Percentiles rank a stretch among this genome's conserved stretches.
phyloP scores from a whole-genome alignment of 2,888 invertebrate species.

The Tetanocera ferruginea region DNA sequence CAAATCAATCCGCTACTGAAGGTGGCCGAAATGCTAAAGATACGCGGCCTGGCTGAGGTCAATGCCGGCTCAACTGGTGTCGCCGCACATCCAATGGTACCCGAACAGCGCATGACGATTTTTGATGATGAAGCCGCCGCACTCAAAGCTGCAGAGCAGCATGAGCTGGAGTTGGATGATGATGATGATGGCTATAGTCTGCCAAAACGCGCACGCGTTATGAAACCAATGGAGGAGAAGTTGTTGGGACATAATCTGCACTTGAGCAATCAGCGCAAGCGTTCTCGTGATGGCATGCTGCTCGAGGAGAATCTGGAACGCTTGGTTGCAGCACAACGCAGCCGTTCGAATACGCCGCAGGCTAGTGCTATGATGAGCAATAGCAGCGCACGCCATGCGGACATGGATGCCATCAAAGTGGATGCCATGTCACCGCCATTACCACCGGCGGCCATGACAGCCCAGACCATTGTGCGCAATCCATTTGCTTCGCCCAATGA shows the following conservation, averaged over 20 bases:
- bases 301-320: constrained; percentile 55
- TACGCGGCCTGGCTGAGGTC: constrained; percentile 89
- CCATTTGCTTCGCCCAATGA: constrained; percentile 67
- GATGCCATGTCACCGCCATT: constrained; percentile 26
- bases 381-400: constrained; percentile 19
- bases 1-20: constrained; percentile 88
- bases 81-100: constrained; percentile 57
- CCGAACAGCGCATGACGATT: constrained; percentile 64
- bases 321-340: constrained; percentile 53
- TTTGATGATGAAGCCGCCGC: constrained; percentile 73
- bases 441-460: constrained; percentile 59
- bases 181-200: constrained; percentile 51
- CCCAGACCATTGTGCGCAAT: constrained; percentile 67
- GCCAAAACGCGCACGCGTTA: constrained; percentile 56
- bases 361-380: constrained; percentile 51
- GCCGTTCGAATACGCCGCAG: constrained; percentile 49
- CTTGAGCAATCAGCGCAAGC: constrained; percentile 71
- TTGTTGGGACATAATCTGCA: constrained; percentile 50
- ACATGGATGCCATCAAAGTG: not conserved
- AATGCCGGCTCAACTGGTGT: constrained; percentile 68
- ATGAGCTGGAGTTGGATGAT: constrained; percentile 71
- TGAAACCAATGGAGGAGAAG: constrained; percentile 36
- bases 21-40: constrained; percentile 88
- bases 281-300: constrained; percentile 62
- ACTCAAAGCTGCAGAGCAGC: constrained; percentile 26